Evolutionary conservation across 2,888 invertebrate species (phyloP).

Genomic region (Cephalotes varians): DNA sequence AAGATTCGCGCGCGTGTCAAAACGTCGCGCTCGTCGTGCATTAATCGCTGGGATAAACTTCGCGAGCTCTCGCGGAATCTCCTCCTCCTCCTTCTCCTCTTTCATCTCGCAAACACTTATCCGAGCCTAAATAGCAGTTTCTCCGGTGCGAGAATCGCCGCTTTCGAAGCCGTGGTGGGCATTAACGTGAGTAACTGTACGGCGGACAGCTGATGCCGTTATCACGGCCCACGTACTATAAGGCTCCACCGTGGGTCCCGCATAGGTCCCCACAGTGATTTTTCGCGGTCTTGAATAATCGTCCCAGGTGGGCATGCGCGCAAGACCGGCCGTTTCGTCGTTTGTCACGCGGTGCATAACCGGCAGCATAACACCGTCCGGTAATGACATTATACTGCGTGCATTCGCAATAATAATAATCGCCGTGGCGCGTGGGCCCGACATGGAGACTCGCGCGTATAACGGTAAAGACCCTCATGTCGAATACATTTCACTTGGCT

Average conservation of each 20-base stretch:
- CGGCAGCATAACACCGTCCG: constrained; percentile 61
- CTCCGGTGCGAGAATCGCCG: constrained; percentile 57
- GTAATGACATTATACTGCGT: constrained; percentile 78
- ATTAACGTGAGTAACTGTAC: constrained; percentile 68
- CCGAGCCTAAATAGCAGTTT: constrained; percentile 52
- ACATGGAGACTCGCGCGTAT: constrained; percentile 65
- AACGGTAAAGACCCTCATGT: constrained; percentile 73
- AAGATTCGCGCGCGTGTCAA: constrained; percentile 45
- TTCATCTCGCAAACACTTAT: constrained; percentile 1
- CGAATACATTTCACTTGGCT: constrained; percentile 72
- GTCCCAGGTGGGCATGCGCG: constrained; percentile 60
- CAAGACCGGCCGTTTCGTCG: constrained; percentile 61
- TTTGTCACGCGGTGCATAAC: constrained; percentile 70
- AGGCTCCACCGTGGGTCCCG: constrained; percentile 39
- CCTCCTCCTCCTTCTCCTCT: not conserved
- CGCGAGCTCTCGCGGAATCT: constrained; percentile 28
- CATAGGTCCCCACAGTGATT: constrained; percentile 39
- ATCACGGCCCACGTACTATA: constrained; percentile 61
- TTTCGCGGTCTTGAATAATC: constrained; percentile 61
- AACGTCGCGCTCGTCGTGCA: constrained; percentile 50
- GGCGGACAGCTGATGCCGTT: constrained; percentile 65
- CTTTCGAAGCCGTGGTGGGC: constrained; percentile 57
- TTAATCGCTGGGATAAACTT: constrained; percentile 50
- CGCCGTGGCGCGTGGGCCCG: constrained; percentile 76
- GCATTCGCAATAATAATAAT: constrained; percentile 76